Evolutionary conservation across 2,797 vertebrate species (phyloP).

Genomic region (Rousettus madagascariensis): DNA sequence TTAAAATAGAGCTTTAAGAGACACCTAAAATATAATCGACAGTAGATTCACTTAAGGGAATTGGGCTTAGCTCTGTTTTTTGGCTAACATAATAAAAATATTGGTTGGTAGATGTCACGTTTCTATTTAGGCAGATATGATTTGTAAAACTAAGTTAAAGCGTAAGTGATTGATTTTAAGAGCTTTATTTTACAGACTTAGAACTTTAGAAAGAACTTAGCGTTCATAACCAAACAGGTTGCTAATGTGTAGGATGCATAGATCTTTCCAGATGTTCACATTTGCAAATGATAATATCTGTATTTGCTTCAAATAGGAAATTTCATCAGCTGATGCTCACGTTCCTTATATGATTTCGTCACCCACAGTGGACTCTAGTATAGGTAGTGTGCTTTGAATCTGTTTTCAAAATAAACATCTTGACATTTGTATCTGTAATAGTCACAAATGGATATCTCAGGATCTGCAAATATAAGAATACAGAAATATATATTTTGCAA

Average conservation of each 20-base stretch:
- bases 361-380: neutral
- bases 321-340: neutral
- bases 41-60: neutral
- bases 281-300: neutral
- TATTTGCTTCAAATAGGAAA: neutral
- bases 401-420: neutral
- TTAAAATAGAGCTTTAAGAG: neutral
- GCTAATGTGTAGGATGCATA: neutral
- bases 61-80: neutral
- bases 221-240: neutral
- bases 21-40: neutral
- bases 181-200: neutral
- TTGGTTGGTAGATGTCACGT: neutral
- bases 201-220: neutral
- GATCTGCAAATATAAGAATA: neutral
- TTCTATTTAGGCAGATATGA: neutral
- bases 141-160: neutral
- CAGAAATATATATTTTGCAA: neutral
- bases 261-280: neutral
- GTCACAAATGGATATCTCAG: neutral
- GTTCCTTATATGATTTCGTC: neutral
- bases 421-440: neutral
- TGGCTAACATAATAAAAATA: neutral
- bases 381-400: neutral
- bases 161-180: neutral